Conservation (phyloP, 53 echinoderm and acorn worm species). For the Patiria pectinifera region DNA sequence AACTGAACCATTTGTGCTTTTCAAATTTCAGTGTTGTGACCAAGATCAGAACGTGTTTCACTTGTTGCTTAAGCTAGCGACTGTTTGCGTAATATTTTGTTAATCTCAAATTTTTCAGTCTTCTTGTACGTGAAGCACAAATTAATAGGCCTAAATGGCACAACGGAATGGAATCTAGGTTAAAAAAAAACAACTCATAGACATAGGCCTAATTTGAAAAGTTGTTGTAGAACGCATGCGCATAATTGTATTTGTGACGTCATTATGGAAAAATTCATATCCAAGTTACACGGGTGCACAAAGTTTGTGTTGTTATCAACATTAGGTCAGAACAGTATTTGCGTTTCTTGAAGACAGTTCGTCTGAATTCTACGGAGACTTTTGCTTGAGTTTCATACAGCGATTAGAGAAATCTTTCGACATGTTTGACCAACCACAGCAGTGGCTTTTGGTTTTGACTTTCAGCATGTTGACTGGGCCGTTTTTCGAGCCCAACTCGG, state of each 20-base stretch:
- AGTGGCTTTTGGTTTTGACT: constrained; percentile 12
- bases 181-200: too few relatives aligned
- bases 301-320: background rate
- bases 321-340: background rate
- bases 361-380: background rate
- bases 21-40: too few relatives aligned
- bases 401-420: background rate
- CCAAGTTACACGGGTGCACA: background rate
- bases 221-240: background rate
- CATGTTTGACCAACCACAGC: constrained; percentile 12
- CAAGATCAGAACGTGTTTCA: too few relatives aligned
- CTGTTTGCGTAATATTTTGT: too few relatives aligned
- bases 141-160: too few relatives aligned
- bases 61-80: too few relatives aligned
- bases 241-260: background rate
- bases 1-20: too few relatives aligned
- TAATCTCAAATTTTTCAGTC: too few relatives aligned
- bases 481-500: background rate
- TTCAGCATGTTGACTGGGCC: background rate
- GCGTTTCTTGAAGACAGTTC: background rate
- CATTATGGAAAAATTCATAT: background rate
- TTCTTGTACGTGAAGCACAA: too few relatives aligned
- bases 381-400: background rate
- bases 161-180: too few relatives aligned
- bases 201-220: too few relatives aligned